Evolutionary conservation across 2,888 invertebrate genomes (phyloP), one percentile per base, ranked within the genome.

Genomic region (Mesorhabditis belari): DNA sequence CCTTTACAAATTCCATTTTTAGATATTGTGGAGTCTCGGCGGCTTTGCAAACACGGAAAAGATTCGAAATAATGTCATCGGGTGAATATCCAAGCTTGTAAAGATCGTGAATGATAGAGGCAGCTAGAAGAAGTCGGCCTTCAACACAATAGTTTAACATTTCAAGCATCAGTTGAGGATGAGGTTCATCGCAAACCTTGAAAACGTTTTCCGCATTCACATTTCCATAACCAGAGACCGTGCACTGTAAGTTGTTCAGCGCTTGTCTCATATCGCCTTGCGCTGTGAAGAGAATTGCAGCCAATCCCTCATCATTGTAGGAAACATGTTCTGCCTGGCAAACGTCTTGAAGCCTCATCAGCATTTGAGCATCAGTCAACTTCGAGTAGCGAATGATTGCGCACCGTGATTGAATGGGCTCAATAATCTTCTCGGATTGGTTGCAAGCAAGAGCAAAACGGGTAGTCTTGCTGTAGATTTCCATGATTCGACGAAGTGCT

Each of bases 381-480:
- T 89, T 88, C 1, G 90, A 88, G 82, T 92, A 99, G 4, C 96
- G 86, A 35, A 35, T n/a, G 84, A 99, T 90, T 0, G 96, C 96
- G 84, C 98, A 99, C 28, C 98, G 87, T 0, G 96, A 96, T 83
- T 98, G 98, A 72, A 98, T 95, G 0, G 98, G 92, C 82, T 98
- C 95, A 69, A 98, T 98, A 62, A 98, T 94, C 85, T 95, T 95
- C 81, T 96, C 96, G 62, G 93, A 94, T 74, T 91, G 91, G 83
- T 98, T 98, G 81, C 98, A 98, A 21, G 98, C 98, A 5, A 98
- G 85, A 0, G 95, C 95, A 83, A 99, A 98, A 65, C 98, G 85
- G 0, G 98, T 99, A 0, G 96, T 98, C 80, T 88, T 89, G 60
- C 93, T 93, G 83, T 93, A 96, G 65, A 96, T 87, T 84, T 99